These are phyloP conservation scores for Hormaphis cornu DNA, from an alignment of 1,140 invertebrate genomes.

Conservation along the genomic window DNA sequence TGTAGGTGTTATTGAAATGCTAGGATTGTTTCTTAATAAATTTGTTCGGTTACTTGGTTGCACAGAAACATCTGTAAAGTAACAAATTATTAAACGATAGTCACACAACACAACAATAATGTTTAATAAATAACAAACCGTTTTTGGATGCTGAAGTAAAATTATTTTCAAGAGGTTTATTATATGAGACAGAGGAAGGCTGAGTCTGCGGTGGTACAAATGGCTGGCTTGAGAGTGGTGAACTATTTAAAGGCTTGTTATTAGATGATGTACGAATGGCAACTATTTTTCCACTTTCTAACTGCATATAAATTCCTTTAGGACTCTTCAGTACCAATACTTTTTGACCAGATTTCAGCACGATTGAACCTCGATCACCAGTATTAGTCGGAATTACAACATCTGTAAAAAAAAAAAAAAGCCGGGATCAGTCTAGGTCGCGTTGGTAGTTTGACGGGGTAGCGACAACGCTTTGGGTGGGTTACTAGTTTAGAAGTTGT, in stretches of 20 bases:
- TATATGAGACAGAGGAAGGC: background rate
- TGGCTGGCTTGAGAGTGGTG: background rate
- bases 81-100: background rate
- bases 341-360: slow-evolving; percentile 82
- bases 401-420: slow-evolving; percentile 49
- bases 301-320: slow-evolving; percentile 90
- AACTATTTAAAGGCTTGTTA: slow-evolving; percentile 1
- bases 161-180: background rate
- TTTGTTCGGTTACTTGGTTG: slow-evolving; percentile 19
- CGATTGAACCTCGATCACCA: slow-evolving; percentile 69
- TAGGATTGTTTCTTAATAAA: slow-evolving; percentile 28
- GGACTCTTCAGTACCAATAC: slow-evolving; percentile 89
- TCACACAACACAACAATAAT: background rate
- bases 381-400: slow-evolving; percentile 88
- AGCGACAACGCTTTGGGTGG: no score
- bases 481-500: no score
- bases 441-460: no score
- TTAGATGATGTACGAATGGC: slow-evolving; percentile 66
- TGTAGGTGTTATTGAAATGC: slow-evolving; percentile 28
- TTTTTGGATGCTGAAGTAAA: background rate
- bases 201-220: background rate
- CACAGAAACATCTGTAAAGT: slow-evolving; percentile 5
- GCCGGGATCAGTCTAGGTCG: no score
- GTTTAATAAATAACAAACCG: background rate
- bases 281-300: slow-evolving; percentile 92